Evolutionary conservation across 2,888 invertebrate genomes (phyloP), one percentile per base, ranked within the genome.

Genomic region (Mimachlamys varia): DNA sequence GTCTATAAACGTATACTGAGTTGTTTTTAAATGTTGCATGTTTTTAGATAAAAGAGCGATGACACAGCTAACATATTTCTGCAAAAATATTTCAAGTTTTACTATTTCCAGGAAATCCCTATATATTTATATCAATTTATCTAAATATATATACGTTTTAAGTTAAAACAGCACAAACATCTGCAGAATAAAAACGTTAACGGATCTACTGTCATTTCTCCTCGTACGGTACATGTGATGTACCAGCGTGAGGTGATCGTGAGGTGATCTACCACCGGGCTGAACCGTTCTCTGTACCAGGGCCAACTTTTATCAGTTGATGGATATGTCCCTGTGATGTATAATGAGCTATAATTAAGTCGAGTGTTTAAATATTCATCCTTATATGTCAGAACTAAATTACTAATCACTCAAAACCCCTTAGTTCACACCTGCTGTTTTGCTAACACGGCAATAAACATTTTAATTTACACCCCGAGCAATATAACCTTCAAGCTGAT

Each of bases 331-430:
- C 76, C 33, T 27, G 33, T 76, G 33, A 27, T 33, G 33, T 76
- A 76, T 33, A 33, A 76, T 76, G 12, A 76, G 76, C 27, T 76
- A 33, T 76, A 76, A 27, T 76, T 76, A 76, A 76, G 27, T 3
- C 2, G 33, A 76, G 27, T 12, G 19, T 76, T 76, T 27, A 76
- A 76, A 76, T 76, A 76, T 27, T 76, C 76, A 76, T 27, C 27
- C 33, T 76, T 76, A 76, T 76, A 27, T 76, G 76, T 76, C 76
- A 76, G 12, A 76, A 76, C 76, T n/a, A n/a, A n/a, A n/a, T n/a
- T n/a, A n/a, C n/a, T 33, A 76, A 76, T 76, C 76, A 76, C 76
- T 33, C 76, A 76, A 76, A 62, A 27, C 76, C 27, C 33, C 27
- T 33, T 27, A 12, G 10, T 76, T 76, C 76, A 76, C 76, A 76